These are phyloP conservation scores for Pristionchus fissidentatus DNA, from an alignment of 2,888 invertebrate genomes.

Conservation along the genomic window DNA sequence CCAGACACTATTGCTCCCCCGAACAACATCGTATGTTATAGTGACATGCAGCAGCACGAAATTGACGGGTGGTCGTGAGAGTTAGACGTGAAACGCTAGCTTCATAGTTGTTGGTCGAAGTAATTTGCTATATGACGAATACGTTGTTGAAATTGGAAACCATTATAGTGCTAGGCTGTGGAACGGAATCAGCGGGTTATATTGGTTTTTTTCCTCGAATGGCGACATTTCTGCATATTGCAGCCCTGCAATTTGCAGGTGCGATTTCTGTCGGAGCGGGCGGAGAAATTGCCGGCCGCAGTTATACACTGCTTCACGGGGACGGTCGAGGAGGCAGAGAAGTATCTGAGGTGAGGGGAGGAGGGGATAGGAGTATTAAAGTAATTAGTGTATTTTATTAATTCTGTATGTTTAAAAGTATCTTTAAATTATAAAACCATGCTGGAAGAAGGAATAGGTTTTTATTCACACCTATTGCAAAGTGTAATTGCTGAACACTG, in stretches of 20 bases:
- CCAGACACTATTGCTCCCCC: no score
- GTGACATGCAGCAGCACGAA: neutral
- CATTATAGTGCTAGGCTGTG: no score
- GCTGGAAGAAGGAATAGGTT: neutral
- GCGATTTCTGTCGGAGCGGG: neutral
- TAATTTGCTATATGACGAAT: no score
- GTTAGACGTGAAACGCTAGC: no score
- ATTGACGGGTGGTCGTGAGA: neutral
- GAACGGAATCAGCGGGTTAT: no score
- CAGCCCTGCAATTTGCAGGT: conserved; percentile 40
- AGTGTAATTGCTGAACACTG: neutral
- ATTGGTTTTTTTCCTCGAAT: neutral
- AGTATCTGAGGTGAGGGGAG: conserved; percentile 84
- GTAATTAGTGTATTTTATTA: neutral
- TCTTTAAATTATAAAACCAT: neutral
- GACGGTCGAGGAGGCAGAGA: conserved; percentile 86
- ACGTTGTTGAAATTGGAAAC: no score
- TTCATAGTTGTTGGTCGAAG: no score
- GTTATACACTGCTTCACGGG: conserved; percentile 94
- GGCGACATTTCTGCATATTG: no score
- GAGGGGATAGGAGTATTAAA: no score
- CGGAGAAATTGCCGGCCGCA: conserved; percentile 83
- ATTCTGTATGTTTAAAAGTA: neutral
- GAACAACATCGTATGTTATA: no score
- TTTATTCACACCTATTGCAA: no score